Base-by-base conservation (phyloP, 2,113 vertebrate species). In the rabbit (Oryctolagus cuniculus) region DNA sequence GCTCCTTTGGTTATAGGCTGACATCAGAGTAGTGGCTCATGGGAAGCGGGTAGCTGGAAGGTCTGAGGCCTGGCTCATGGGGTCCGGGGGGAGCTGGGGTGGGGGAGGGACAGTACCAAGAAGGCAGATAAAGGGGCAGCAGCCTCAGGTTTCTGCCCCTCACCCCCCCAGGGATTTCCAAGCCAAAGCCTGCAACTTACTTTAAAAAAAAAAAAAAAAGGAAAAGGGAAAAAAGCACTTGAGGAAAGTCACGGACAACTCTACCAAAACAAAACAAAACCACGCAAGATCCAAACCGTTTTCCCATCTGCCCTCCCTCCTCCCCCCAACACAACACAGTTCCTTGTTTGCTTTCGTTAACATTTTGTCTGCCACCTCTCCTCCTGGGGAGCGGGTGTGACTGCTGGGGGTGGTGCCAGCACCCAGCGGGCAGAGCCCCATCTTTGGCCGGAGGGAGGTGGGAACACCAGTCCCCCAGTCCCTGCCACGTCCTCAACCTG, bases 1-100 rank as follows among this genome's bases (percentile, higher is more conserved):
- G 97, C 97, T 97, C 97, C 97, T 97, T 97, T 97, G 97, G 97
- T 97, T 97, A 97, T 96, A 97, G 97, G 97, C 97, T 96, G 97
- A 97, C 95, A 82, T 96, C 95, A 96, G 97, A 97, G 92, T 96
- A 96, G 97, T 97, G 96, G 97, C 97, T 97, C 97, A 96, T 96
- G 94, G 97, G 95, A 97, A 97, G 97, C 96, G 73, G 90, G 95
- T 95, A 97, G 96, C 95, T 79, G 73, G 96, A 86, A 95, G 61
- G 90, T 61, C 94, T 87, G 90, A 92, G 97, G 96, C 90, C 91
- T 94, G 97, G 96, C 87, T 95, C 89, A 2, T 6, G 34, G 92
- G 92, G 72, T 79, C 90, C 51, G 85, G 91, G 84, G 74, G 63
- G 89, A 94, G 78, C 96, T 87, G 69, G 94, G 92, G 89, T 58